Percentiles rank a stretch among this genome's conserved stretches.
Conservation (phyloP, 2,113 vertebrate genomes). For the Mus spicilegus region DNA sequence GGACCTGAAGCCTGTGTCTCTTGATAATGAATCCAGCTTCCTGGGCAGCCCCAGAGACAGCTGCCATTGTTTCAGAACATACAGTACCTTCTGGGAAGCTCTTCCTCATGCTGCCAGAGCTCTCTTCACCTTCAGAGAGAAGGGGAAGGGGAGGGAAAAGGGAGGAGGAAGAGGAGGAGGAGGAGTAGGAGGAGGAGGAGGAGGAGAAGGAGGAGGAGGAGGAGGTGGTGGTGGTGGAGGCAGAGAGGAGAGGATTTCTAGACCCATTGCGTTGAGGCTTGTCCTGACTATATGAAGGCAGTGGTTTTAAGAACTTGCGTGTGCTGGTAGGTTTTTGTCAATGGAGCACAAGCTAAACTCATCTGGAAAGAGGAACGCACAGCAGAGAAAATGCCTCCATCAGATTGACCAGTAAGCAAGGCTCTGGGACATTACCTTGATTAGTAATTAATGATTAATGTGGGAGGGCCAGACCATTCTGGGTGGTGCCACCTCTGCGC, state of each 20-base stretch:
- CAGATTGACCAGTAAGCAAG: neutral
- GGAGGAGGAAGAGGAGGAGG: neutral
- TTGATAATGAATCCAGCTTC: slow-evolving; percentile 80
- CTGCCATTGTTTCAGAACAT: slow-evolving; percentile 78
- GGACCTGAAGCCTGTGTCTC: slow-evolving; percentile 76
- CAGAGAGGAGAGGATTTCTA: slow-evolving; percentile 56
- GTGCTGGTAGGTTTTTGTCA: neutral
- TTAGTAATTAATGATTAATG: too few species aligned
- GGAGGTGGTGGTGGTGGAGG: too few species aligned
- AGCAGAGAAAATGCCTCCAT: neutral
- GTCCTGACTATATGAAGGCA: neutral
- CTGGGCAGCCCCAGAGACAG: slow-evolving; percentile 78
- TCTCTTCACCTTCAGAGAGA: slow-evolving; percentile 68
- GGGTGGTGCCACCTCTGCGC: neutral
- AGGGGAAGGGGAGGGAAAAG: neutral
- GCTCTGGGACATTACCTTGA: neutral
- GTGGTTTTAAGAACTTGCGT: neutral
- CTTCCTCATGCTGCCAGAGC: slow-evolving; percentile 77
- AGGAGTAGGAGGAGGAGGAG: rapidly evolving
- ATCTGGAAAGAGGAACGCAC: neutral
- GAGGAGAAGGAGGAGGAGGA: too few species aligned
- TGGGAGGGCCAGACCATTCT: neutral
- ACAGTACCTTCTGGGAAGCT: slow-evolving; percentile 79
- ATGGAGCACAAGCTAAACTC: neutral
- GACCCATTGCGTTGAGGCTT: neutral